phyloP scores from a whole-genome alignment of 53 echinoderm and acorn worm genomes.

The Hippasteria phrygiana region DNA sequence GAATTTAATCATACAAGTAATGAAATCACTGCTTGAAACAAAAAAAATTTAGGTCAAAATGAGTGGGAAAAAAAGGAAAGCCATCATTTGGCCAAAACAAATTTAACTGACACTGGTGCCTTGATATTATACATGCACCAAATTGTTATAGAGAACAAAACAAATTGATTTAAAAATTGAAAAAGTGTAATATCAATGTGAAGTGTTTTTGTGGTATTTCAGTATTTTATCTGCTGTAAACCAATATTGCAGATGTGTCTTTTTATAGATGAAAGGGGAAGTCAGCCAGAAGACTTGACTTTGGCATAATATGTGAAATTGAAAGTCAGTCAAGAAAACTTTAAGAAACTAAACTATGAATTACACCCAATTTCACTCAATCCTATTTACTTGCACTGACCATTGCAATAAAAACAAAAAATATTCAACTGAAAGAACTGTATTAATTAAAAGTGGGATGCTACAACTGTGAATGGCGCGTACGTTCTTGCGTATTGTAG shows the following conservation, averaged over 20 bases:
- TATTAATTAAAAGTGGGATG: too few relatives aligned
- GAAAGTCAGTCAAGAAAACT: too few relatives aligned
- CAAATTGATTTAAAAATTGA: not conserved
- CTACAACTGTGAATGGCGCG: not conserved
- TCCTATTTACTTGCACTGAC: too few relatives aligned
- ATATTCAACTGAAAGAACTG: too few relatives aligned
- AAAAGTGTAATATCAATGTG: not conserved
- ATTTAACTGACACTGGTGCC: slow-evolving; percentile 27
- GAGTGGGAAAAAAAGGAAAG: too few relatives aligned
- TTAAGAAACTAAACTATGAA: too few relatives aligned
- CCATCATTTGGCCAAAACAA: not conserved
- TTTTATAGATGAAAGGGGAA: not conserved
- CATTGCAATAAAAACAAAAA: too few relatives aligned
- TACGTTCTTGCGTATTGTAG: not conserved
- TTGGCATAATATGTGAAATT: not conserved
- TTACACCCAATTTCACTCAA: too few relatives aligned
- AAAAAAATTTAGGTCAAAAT: not conserved
- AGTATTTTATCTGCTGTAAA: not conserved
- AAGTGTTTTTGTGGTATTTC: slow-evolving; percentile 9
- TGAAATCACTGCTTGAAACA: too few relatives aligned
- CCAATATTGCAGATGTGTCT: not conserved
- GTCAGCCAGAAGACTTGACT: not conserved
- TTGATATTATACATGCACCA: slow-evolving; percentile 40
- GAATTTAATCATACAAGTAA: too few relatives aligned
- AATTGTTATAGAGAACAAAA: not conserved